Conservation (phyloP, 2,797 vertebrate genomes). For the Enoplosus armatus region DNA sequence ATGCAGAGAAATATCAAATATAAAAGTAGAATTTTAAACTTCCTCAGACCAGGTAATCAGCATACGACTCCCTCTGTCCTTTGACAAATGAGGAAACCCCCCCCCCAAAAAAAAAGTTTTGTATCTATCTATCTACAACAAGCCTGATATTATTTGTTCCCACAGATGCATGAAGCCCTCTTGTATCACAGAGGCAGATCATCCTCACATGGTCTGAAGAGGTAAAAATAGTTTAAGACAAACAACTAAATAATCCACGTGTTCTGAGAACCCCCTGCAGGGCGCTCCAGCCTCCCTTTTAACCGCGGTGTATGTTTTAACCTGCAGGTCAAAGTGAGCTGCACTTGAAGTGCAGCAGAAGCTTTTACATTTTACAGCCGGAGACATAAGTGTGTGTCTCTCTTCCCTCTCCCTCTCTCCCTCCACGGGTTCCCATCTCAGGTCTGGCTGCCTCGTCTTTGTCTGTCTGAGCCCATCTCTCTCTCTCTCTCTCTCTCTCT, state of each 20-base stretch:
- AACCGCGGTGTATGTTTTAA: conserved; percentile 45
- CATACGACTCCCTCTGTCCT: no score
- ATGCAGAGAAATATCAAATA: no score
- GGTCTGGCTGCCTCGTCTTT: conserved; percentile 47
- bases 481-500: conserved; percentile 40
- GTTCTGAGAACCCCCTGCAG: conserved; percentile 34
- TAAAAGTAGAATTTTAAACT: no score
- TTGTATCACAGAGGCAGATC: background rate
- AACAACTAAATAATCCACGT: conserved; percentile 55
- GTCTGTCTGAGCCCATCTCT: conserved; percentile 53
- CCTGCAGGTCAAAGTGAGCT: conserved; percentile 53
- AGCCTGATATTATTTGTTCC: background rate
- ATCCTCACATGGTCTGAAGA: conserved; percentile 14
- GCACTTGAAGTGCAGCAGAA: conserved; percentile 60
- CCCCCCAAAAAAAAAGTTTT: no score
- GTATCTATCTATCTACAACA: no score
- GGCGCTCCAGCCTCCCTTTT: conserved; percentile 38
- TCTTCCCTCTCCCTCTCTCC: background rate
- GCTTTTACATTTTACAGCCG: conserved; percentile 63
- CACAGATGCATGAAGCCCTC: background rate
- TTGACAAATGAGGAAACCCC: no score
- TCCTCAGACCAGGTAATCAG: no score
- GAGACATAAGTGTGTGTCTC: conserved; percentile 36
- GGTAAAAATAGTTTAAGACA: conserved; percentile 26
- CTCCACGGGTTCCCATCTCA: conserved; percentile 50